Percentiles rank a stretch among this genome's conserved stretches.
phyloP scores from a whole-genome alignment of 2,888 invertebrate genomes.

The Dendrolimus pini region DNA sequence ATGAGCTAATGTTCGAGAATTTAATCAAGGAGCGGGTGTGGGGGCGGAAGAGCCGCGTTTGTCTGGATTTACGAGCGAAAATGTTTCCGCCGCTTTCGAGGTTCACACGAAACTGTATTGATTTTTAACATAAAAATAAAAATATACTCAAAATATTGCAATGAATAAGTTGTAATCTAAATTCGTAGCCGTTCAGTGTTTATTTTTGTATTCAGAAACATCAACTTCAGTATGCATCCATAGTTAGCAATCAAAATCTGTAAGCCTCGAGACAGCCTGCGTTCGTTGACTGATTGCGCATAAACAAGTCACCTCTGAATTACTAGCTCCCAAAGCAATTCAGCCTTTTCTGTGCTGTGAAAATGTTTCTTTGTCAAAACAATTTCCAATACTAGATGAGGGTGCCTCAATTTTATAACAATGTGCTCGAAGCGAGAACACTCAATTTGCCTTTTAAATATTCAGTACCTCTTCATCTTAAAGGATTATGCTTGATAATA shows the following conservation, averaged over 20 bases:
- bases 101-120: conserved; percentile 24
- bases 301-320: not conserved
- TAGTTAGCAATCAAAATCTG: not conserved
- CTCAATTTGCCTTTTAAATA: conserved; percentile 39
- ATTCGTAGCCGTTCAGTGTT: no score
- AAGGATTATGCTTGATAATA: conserved; percentile 41
- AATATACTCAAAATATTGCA: conserved; percentile 3
- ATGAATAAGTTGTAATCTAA: no score
- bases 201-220: no score
- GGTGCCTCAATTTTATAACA: conserved; percentile 34
- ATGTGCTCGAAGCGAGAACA: conserved; percentile 30
- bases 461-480: conserved; percentile 30
- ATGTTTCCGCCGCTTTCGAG: conserved; percentile 44
- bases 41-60: conserved; percentile 38
- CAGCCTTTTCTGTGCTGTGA: not conserved
- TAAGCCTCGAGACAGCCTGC: not conserved
- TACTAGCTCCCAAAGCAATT: not conserved
- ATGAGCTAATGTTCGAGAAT: conserved; percentile 53
- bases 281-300: conserved; percentile 1
- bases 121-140: conserved; percentile 32
- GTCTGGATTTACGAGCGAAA: conserved; percentile 51
- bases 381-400: conserved; percentile 15
- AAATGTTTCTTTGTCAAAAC: conserved; percentile 4
- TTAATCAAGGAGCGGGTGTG: conserved; percentile 44
- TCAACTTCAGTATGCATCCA: not conserved